Evolutionary conservation across 2,797 vertebrate genomes (phyloP).

Genomic region (Chrosomus eos): DNA sequence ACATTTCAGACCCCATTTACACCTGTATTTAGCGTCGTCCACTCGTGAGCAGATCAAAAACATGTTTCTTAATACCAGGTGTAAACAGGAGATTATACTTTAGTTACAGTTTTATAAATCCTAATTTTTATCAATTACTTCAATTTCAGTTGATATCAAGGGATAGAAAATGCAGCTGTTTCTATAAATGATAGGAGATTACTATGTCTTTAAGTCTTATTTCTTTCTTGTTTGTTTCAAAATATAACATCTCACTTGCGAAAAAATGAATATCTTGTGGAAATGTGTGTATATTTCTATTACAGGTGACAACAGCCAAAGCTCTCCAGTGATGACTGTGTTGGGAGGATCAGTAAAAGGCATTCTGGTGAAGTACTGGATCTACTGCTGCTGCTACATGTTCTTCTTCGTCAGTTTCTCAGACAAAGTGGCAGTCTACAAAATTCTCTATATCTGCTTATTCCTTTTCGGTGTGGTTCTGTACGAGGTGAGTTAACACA

Average conservation of each 20-base stretch:
- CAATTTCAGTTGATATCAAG: no score
- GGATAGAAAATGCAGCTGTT: no score
- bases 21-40: no score
- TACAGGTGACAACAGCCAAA: slow-evolving; percentile 67
- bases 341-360: slow-evolving; percentile 74
- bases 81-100: no score
- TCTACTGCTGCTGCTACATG: slow-evolving; percentile 80
- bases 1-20: no score
- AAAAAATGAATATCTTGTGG: neutral
- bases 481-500: slow-evolving; percentile 61
- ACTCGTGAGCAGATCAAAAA: no score
- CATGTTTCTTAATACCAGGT: no score
- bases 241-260: neutral
- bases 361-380: slow-evolving; percentile 78
- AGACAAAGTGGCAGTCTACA: slow-evolving; percentile 77
- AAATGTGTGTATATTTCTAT: slow-evolving; percentile 22
- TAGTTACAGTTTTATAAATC: no score
- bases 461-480: slow-evolving; percentile 76
- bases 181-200: no score
- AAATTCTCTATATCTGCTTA: slow-evolving; percentile 78
- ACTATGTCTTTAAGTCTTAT: neutral
- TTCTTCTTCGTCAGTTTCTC: slow-evolving; percentile 81
- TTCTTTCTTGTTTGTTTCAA: neutral
- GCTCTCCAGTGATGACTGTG: slow-evolving; percentile 70
- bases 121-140: no score